Evolutionary conservation across 2,113 vertebrate species (phyloP).

Genomic region (Dicentrarchus labrax): DNA sequence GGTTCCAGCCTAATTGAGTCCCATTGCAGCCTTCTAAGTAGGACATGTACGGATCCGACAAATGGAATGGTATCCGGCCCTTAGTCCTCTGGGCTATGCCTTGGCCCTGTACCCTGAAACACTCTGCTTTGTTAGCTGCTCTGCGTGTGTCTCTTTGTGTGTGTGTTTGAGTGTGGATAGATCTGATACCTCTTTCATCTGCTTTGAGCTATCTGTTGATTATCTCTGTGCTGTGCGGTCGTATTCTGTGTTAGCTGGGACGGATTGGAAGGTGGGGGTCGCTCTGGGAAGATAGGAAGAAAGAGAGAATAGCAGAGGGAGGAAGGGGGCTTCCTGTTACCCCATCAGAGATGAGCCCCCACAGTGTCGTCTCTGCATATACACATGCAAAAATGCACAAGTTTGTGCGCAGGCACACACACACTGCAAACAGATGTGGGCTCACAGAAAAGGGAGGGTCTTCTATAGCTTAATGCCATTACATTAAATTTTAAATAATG

Average conservation of each 20-base stretch:
- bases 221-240: slow-evolving; percentile 58
- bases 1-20: slow-evolving; percentile 87
- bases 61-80: slow-evolving; percentile 82
- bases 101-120: slow-evolving; percentile 71
- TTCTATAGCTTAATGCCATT: slow-evolving; percentile 84
- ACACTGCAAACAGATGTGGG: slow-evolving; percentile 73
- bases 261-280: slow-evolving; percentile 63
- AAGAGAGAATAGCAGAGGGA: slow-evolving; percentile 43
- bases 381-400: slow-evolving; percentile 42
- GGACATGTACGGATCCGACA: slow-evolving; percentile 82
- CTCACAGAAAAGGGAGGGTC: slow-evolving; percentile 64
- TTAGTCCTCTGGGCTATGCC: slow-evolving; percentile 76
- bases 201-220: slow-evolving; percentile 79
- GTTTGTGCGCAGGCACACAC: slow-evolving; percentile 28
- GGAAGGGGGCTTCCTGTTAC: slow-evolving; percentile 59
- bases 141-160: slow-evolving; percentile 20
- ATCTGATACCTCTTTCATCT: slow-evolving; percentile 74
- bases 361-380: slow-evolving; percentile 40
- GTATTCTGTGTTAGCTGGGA: slow-evolving; percentile 54
- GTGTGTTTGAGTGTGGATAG: slow-evolving; percentile 51
- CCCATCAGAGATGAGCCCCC: slow-evolving; percentile 51
- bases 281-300: slow-evolving; percentile 52
- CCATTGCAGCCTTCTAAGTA: slow-evolving; percentile 84
- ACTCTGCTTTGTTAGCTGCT: slow-evolving; percentile 68
- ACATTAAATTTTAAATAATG: slow-evolving; percentile 86